These are phyloP conservation scores for Ptychoptera contaminata DNA, from an alignment of 2,888 invertebrate species.

Conservation along the genomic window DNA sequence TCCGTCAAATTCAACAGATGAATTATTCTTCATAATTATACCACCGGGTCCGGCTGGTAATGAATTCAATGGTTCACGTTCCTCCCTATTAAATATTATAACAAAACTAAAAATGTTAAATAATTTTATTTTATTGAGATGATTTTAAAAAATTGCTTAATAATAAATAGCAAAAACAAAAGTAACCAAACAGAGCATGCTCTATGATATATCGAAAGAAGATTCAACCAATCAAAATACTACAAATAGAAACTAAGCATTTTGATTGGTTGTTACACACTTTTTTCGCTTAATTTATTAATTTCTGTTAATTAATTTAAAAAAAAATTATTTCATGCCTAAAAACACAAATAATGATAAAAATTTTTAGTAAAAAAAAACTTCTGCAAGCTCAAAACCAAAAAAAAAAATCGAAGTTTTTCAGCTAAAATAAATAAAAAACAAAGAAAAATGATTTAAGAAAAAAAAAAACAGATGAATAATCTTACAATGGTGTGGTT, in stretches of 20 bases:
- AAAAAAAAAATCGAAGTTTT: conserved; percentile 12
- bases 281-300: too few relatives aligned
- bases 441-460: neutral
- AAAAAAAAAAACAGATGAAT: conserved; percentile 3
- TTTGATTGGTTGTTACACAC: too few relatives aligned
- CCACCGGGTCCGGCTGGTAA: conserved; percentile 26
- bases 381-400: conserved; percentile 10
- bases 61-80: conserved; percentile 58
- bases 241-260: too few relatives aligned
- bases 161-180: neutral
- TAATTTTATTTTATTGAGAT: neutral
- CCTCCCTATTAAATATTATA: conserved; percentile 41
- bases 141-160: neutral
- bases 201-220: too few relatives aligned
- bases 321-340: too few relatives aligned
- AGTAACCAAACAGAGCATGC: neutral
- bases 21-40: conserved; percentile 51
- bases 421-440: conserved; percentile 8
- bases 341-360: too few relatives aligned
- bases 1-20: conserved; percentile 69
- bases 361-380: too few relatives aligned
- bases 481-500: conserved; percentile 50
- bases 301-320: too few relatives aligned
- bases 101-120: conserved; percentile 1
- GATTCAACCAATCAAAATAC: too few relatives aligned